Conservation (phyloP, 2,797 vertebrate species). For the Onychomys leucogaster region DNA sequence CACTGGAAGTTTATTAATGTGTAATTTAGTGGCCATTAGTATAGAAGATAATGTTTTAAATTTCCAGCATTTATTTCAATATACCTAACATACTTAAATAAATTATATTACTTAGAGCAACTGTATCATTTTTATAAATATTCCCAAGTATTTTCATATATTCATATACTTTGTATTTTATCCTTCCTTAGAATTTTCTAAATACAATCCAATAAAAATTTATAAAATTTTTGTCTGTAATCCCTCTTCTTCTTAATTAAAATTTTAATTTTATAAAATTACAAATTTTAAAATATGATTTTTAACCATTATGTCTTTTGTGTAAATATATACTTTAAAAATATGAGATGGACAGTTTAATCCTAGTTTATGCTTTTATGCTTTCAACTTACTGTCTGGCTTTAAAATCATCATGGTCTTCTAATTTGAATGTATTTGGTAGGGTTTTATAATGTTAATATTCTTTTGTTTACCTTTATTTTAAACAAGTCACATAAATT, state of each 20-base stretch:
- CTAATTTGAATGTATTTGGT: conserved; percentile 30
- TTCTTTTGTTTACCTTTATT: background rate
- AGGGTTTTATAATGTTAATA: background rate
- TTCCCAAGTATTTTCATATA: background rate
- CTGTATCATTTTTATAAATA: background rate
- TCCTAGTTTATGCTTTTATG: background rate
- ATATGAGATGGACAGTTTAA: background rate
- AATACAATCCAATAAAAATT: background rate
- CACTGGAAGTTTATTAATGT: background rate
- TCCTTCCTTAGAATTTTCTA: background rate
- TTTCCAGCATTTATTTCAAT: background rate
- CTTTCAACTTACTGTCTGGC: background rate
- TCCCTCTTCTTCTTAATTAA: background rate
- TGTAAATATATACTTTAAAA: conserved; percentile 21
- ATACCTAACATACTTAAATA: background rate
- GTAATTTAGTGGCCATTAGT: background rate
- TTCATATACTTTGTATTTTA: background rate
- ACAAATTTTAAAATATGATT: background rate
- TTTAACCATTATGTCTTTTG: background rate
- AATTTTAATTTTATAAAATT: background rate
- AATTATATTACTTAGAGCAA: background rate
- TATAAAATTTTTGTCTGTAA: background rate
- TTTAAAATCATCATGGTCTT: background rate
- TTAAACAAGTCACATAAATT: background rate
- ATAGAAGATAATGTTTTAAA: background rate